Percentiles rank a stretch among this genome's conserved stretches.
Evolutionary conservation across 2,888 invertebrate species (phyloP).

Genomic region (Bimastos eiseni): DNA sequence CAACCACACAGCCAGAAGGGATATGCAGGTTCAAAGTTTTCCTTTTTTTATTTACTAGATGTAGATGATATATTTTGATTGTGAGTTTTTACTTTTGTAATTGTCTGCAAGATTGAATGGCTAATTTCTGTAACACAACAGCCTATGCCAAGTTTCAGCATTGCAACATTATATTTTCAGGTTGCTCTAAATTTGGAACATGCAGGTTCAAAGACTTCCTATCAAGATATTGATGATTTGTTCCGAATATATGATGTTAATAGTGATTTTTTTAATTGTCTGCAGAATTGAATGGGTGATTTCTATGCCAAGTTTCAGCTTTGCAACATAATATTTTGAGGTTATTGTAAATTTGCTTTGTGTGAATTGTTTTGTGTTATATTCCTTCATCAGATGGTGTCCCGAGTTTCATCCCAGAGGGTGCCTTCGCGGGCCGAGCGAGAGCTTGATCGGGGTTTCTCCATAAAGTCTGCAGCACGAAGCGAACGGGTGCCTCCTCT

Average conservation of each 20-base stretch:
- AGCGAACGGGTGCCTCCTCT: background rate
- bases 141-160: background rate
- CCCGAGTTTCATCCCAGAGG: background rate
- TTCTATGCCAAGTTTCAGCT: background rate
- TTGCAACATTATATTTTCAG: background rate
- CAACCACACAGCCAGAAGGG: conserved; percentile 13
- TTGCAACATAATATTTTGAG: background rate
- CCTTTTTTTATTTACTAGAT: background rate
- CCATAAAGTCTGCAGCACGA: background rate
- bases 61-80: too few relatives aligned
- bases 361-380: background rate
- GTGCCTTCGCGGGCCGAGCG: background rate
- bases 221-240: too few relatives aligned
- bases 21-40: background rate
- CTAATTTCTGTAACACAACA: too few relatives aligned
- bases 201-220: too few relatives aligned
- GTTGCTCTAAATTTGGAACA: background rate
- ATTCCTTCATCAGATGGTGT: background rate
- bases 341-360: background rate
- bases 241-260: too few relatives aligned
- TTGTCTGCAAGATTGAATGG: background rate
- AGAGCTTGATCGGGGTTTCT: background rate
- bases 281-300: background rate
- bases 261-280: background rate
- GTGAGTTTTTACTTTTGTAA: background rate